phyloP scores from a whole-genome alignment of 2,888 invertebrate genomes.

The Aporophyla lueneburgensis region DNA sequence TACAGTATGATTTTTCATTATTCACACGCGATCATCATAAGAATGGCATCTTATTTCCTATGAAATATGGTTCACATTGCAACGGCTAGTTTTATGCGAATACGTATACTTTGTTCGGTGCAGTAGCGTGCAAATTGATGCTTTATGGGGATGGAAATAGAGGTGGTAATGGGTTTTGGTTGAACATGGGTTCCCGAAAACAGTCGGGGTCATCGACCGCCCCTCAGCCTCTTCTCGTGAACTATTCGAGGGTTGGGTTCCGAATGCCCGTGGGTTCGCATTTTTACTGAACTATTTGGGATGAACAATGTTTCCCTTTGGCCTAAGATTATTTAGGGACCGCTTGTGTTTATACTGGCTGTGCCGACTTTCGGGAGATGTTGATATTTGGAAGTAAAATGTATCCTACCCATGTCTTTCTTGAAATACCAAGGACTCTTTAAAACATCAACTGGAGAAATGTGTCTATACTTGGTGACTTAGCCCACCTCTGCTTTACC shows the following conservation, averaged over 20 bases:
- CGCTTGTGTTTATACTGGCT: background rate
- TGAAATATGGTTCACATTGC: constrained; percentile 54
- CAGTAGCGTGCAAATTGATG: constrained; percentile 11
- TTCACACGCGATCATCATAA: constrained; percentile 48
- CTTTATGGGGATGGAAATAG: background rate
- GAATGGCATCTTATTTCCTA: constrained; percentile 33
- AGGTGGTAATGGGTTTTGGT: constrained; percentile 19
- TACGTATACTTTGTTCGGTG: constrained; percentile 29
- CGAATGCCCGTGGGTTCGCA: background rate
- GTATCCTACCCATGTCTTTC: background rate
- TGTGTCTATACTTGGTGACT: too few species aligned
- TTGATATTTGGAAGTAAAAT: background rate
- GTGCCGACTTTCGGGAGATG: background rate
- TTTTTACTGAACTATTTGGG: constrained; percentile 19
- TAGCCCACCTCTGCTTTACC: too few species aligned
- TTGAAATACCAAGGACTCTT: background rate
- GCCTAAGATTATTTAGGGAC: background rate
- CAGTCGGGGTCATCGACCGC: constrained; percentile 60
- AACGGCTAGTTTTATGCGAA: constrained; percentile 42
- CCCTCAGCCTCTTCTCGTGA: constrained; percentile 44
- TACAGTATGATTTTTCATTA: constrained; percentile 58
- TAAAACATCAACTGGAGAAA: too few species aligned
- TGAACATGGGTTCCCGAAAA: constrained; percentile 59
- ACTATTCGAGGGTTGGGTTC: constrained; percentile 40
- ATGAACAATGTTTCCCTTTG: constrained; percentile 8